Evolutionary conservation across 2,888 invertebrate genomes (phyloP), one percentile per base, ranked within the genome.

Genomic region (Hemithea aestivaria): DNA sequence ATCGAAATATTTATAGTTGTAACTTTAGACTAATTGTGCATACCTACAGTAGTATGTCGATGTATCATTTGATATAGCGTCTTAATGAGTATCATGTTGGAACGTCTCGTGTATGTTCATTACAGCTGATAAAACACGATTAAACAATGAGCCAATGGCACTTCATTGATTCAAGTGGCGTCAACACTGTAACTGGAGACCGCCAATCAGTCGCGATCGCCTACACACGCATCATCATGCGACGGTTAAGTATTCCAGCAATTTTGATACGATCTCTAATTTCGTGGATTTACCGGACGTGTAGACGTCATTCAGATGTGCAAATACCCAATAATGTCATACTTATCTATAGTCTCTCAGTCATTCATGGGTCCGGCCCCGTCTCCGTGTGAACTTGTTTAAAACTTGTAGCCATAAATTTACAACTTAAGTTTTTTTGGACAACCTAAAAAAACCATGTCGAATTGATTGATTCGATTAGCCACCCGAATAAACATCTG

Each of bases 91-190:
- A 43, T 48, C 45, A 50, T 37, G 56, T 47, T 50, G 38, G 40
- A 39, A 30, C 38, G 43, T 48, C 44, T 47, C 48, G 64, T 62
- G 29, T 42, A 42, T 33, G 65, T 58, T 66, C 66, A 80, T 75
- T 75, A 75, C 78, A 80, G 74, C 78, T 83, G 81, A 78, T 80
- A 79, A 77, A 81, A 79, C 75, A 79, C 73, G 78, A 82, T 83
- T 79, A 81, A 78, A 78, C 76, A 82, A 77, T 75, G 73, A 76
- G 63, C 78, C 76, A 82, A 80, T 78, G 60, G 73, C 75, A 73
- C 74, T 71, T 71, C 80, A 79, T 80, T 83, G 82, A 80, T 77
- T 73, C 78, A 80, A 80, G 75, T 82, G 78, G 78, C 73, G 70
- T 70, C 69, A 68, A 70, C 66, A 57, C 48, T 62, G 77, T 67